Conservation (phyloP, 2,113 vertebrate genomes). For the Bubalus kerabau region DNA sequence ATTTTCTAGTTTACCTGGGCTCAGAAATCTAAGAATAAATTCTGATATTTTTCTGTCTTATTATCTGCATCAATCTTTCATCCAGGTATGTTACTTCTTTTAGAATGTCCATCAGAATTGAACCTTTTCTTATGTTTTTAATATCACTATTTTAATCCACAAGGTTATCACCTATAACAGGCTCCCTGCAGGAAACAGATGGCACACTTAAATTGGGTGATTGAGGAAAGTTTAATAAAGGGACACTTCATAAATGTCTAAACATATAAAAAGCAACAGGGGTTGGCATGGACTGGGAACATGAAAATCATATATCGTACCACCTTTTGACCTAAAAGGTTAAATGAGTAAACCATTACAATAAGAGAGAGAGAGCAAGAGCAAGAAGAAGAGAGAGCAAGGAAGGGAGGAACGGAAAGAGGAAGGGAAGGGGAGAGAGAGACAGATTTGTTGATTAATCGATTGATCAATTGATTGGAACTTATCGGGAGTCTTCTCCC, state of each 20-base stretch:
- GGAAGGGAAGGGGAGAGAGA: no score
- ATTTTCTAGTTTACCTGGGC: background rate
- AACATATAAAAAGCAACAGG: background rate
- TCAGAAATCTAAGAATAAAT: background rate
- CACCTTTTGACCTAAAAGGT: background rate
- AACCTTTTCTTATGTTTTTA: background rate
- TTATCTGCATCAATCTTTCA: background rate
- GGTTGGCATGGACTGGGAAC: background rate
- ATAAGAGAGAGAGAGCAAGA: background rate
- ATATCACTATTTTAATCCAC: background rate
- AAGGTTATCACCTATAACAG: background rate
- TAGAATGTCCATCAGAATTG: background rate
- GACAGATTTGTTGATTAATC: background rate
- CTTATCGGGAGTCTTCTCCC: background rate
- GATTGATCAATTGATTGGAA: background rate
- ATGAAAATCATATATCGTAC: background rate
- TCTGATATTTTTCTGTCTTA: background rate
- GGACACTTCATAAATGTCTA: background rate
- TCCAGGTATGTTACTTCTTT: background rate
- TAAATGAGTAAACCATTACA: background rate
- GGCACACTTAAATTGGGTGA: background rate
- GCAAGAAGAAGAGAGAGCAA: background rate
- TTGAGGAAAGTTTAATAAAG: background rate
- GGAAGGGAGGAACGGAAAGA: no score
- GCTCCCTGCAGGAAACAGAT: background rate